A percentile compares a stretch with the other conserved stretches of the same genome.
Evolutionary conservation across 2,113 vertebrate genomes (phyloP).

Genomic region (Struthidea cinerea): DNA sequence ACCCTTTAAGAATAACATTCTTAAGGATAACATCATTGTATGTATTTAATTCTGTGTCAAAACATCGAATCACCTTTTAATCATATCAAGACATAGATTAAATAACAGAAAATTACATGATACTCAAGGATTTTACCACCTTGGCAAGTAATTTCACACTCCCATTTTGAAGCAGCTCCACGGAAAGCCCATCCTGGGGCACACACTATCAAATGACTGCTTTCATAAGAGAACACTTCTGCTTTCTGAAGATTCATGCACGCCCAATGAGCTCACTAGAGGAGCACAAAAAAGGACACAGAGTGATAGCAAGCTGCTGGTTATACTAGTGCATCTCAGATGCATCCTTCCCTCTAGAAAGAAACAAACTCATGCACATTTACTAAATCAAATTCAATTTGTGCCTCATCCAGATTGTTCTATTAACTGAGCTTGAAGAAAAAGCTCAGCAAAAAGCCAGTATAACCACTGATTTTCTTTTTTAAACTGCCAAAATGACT

Average conservation of each 20-base stretch:
- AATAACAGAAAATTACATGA: neutral
- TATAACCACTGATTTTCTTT: neutral
- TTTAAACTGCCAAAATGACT: neutral
- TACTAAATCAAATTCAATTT: neutral
- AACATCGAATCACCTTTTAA: neutral
- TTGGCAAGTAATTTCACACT: neutral
- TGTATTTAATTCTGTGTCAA: neutral
- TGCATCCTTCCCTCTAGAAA: neutral
- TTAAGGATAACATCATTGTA: neutral
- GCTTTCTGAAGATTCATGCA: neutral
- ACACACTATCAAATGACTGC: neutral
- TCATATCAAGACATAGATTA: neutral
- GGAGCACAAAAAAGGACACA: neutral
- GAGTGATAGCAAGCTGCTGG: neutral
- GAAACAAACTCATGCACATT: neutral
- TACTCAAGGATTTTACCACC: neutral
- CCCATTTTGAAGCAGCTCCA: neutral
- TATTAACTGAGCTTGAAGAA: neutral
- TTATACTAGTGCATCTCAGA: neutral
- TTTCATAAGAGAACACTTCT: neutral
- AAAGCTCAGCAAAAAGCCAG: neutral
- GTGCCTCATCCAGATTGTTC: fast-evolving
- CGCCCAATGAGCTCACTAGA: neutral
- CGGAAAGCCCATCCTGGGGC: neutral
- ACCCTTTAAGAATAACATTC: neutral